A percentile compares a stretch with the other conserved stretches of the same genome.
phyloP scores from a whole-genome alignment of 2,797 vertebrate species.

The Sebastes taczanowskii region DNA sequence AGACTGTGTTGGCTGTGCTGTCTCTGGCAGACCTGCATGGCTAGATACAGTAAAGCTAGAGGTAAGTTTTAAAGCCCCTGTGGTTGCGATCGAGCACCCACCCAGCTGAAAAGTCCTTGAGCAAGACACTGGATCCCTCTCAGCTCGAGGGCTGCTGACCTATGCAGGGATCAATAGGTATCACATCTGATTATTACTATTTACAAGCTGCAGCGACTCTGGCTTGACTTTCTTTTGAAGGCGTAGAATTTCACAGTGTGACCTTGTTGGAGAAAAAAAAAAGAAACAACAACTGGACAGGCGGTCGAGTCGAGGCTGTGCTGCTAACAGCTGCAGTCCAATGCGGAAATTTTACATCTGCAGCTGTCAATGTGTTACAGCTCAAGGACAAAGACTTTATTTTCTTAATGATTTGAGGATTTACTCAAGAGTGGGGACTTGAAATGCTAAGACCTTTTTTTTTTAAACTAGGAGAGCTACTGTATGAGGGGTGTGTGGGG shows the following conservation, averaged over 20 bases:
- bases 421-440: neutral
- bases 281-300: constrained; percentile 7
- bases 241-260: neutral
- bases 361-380: constrained; percentile 20
- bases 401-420: constrained; percentile 19
- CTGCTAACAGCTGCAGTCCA: constrained; percentile 30
- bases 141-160: neutral
- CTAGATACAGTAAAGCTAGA: neutral
- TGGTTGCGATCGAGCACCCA: neutral
- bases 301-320: neutral
- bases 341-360: constrained; percentile 1
- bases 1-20: neutral
- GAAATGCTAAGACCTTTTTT: constrained; percentile 9
- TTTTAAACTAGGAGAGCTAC: neutral
- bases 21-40: neutral
- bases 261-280: neutral
- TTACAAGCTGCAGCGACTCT: constrained; percentile 7
- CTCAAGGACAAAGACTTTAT: constrained; percentile 30
- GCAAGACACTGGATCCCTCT: neutral
- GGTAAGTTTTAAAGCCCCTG: neutral
- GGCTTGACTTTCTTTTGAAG: neutral
- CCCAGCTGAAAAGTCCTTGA: neutral
- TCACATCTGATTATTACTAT: constrained; percentile 33
- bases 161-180: constrained; percentile 13
- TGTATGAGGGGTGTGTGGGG: neutral